These are phyloP conservation scores for Auanema freiburgensis DNA, from an alignment of 2,888 invertebrate species.

Conservation along the genomic window DNA sequence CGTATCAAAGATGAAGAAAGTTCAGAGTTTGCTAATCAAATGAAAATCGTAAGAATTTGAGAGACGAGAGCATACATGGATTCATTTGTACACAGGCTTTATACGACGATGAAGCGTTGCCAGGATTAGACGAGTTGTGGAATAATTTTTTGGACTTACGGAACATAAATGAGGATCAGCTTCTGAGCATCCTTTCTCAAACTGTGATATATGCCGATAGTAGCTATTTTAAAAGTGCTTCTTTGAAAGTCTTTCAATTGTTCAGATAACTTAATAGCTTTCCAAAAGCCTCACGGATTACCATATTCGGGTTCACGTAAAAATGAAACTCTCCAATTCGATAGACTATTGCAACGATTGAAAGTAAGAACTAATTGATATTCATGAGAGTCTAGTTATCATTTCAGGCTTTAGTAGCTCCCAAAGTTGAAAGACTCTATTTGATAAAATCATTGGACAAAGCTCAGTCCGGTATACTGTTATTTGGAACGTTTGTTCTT, in stretches of 20 bases:
- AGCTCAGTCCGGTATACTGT: conserved; percentile 17
- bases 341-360: conserved; percentile 13
- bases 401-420: conserved; percentile 13
- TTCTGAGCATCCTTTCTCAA: conserved; percentile 8
- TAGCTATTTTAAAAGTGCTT: no score
- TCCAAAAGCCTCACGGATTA: conserved; percentile 17
- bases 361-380: conserved; percentile 3
- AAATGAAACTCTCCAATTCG: conserved; percentile 7
- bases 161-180: conserved; percentile 9
- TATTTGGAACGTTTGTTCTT: conserved; percentile 16
- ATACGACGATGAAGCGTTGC: neutral
- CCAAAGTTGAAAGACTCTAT: conserved; percentile 19
- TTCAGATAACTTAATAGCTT: conserved; percentile 6
- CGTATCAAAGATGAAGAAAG: no score
- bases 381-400: neutral
- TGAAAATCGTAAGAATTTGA: neutral
- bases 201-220: conserved; percentile 8
- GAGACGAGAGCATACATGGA: neutral
- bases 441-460: conserved; percentile 16
- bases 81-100: neutral
- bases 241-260: neutral
- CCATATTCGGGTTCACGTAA: conserved; percentile 14
- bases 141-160: neutral
- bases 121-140: conserved; percentile 4
- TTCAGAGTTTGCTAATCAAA: no score